Conservation (phyloP, 2,797 vertebrate species). For the Tachyglossus aculeatus region DNA sequence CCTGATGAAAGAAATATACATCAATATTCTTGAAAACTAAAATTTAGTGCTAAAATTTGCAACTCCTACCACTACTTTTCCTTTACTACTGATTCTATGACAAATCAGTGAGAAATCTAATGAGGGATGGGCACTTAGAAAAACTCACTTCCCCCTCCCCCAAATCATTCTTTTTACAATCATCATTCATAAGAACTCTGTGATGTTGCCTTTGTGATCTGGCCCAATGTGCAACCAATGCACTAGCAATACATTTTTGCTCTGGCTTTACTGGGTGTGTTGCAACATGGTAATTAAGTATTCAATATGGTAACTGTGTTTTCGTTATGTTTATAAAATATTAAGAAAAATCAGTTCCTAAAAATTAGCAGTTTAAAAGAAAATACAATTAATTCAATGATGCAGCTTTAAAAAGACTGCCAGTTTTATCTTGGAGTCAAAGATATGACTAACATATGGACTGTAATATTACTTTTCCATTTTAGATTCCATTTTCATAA, state of each 20-base stretch:
- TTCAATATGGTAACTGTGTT: not conserved
- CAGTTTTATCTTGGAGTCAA: slow-evolving; percentile 32
- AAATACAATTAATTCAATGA: not conserved
- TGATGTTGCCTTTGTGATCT: not conserved
- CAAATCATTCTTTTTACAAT: not conserved
- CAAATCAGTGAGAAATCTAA: not conserved
- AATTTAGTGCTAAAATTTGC: not conserved
- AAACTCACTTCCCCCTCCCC: not conserved
- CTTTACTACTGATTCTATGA: not conserved
- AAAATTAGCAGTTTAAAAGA: slow-evolving; percentile 10
- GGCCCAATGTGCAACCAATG: accelerated
- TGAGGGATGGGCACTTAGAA: not conserved
- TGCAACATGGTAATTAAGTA: not conserved
- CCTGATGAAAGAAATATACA: too few relatives aligned
- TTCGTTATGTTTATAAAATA: slow-evolving; percentile 4
- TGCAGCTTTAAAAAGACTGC: slow-evolving; percentile 3
- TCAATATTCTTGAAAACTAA: too few relatives aligned
- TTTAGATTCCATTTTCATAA: slow-evolving; percentile 57
- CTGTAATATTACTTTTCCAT: slow-evolving; percentile 40
- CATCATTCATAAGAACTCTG: not conserved
- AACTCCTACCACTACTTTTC: not conserved
- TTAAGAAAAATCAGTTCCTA: not conserved
- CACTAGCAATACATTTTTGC: not conserved
- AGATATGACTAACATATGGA: slow-evolving; percentile 16
- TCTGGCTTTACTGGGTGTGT: not conserved